Conservation (phyloP, 2,888 invertebrate genomes). For the Philhelius pedissequus region DNA sequence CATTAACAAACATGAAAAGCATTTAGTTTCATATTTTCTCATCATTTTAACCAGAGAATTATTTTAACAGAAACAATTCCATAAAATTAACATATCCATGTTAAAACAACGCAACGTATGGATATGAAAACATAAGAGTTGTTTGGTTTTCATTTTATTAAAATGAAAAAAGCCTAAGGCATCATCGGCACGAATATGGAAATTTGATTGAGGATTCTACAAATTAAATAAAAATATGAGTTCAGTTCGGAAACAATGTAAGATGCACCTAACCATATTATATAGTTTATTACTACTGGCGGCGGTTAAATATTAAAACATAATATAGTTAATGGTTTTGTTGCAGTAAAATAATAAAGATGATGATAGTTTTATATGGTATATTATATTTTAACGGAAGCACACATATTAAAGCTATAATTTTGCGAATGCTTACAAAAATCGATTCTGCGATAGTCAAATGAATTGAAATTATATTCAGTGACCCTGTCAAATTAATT, state of each 20-base stretch:
- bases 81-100: background rate
- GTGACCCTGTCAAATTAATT: no score
- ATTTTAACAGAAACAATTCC: background rate
- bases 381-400: no score
- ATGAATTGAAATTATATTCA: no score
- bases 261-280: background rate
- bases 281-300: background rate
- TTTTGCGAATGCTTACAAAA: no score
- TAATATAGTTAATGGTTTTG: background rate
- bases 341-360: background rate
- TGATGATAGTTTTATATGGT: background rate
- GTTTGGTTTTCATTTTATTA: conserved; percentile 25
- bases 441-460: no score
- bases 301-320: conserved; percentile 4
- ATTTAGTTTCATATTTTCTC: background rate
- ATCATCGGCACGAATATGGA: background rate
- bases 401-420: no score
- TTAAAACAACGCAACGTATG: background rate
- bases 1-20: background rate
- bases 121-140: background rate
- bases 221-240: conserved; percentile 22
- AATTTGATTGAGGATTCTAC: background rate
- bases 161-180: conserved; percentile 6
- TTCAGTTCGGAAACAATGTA: background rate
- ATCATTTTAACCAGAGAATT: background rate